Evolutionary conservation across 2,888 invertebrate species (phyloP).

Genomic region (Malthinus seriepunctatus): DNA sequence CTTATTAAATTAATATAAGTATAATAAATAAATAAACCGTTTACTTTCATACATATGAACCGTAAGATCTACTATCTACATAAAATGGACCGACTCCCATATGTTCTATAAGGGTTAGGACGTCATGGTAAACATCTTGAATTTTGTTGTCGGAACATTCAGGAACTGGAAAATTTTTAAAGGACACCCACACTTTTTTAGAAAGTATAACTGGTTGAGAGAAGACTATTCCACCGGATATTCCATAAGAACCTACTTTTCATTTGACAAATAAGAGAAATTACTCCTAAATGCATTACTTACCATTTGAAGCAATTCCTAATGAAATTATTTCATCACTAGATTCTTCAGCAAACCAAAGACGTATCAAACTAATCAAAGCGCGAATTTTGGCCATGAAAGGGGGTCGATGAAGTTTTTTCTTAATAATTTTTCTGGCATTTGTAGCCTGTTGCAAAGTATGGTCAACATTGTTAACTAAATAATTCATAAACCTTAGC

Average conservation of each 20-base stretch:
- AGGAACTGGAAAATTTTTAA: constrained; percentile 39
- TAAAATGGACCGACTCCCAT: constrained; percentile 1
- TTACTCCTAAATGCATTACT: constrained; percentile 20
- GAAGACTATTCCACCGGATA: constrained; percentile 59
- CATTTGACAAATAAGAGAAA: neutral
- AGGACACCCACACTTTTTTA: constrained; percentile 56
- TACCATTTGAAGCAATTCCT: constrained; percentile 61
- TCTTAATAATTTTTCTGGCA: constrained; percentile 5
- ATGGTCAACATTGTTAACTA: constrained; percentile 51
- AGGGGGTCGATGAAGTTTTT: constrained; percentile 39
- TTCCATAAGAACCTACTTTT: constrained; percentile 58
- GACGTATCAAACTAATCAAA: constrained; percentile 55
- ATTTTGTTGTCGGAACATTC: constrained; percentile 25
- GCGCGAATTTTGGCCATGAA: constrained; percentile 50
- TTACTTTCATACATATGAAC: neutral
- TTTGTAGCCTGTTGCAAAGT: constrained; percentile 23
- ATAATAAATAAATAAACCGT: neutral
- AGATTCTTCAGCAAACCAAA: constrained; percentile 56
- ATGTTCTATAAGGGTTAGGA: constrained; percentile 18
- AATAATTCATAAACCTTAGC: constrained; percentile 60
- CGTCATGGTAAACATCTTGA: constrained; percentile 21
- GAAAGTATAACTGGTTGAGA: constrained; percentile 60
- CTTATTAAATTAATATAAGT: no score
- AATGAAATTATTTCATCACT: constrained; percentile 56
- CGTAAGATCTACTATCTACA: neutral